phyloP scores from a whole-genome alignment of 2,797 vertebrate species.

The Sylvilagus floridanus region DNA sequence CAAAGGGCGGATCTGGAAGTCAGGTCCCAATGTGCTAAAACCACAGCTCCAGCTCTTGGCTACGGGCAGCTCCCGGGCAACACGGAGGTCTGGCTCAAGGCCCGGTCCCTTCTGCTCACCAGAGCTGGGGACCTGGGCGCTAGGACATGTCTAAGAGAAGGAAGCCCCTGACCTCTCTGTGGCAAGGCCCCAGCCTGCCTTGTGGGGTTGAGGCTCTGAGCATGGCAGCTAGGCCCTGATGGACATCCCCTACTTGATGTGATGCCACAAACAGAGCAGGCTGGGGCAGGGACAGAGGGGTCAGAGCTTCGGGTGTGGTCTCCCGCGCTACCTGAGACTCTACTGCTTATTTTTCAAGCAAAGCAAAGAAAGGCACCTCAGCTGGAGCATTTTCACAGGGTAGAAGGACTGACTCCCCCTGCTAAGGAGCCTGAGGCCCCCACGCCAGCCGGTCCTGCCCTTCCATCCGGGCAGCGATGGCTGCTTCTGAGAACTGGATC shows the following conservation, averaged over 20 bases:
- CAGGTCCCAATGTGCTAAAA: neutral
- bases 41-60: neutral
- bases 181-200: too few species aligned
- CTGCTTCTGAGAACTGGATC: slow-evolving; percentile 66
- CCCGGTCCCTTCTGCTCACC: neutral
- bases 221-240: too few species aligned
- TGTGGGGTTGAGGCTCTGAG: too few species aligned
- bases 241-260: neutral
- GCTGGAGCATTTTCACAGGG: neutral
- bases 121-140: neutral
- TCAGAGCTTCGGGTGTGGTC: too few species aligned
- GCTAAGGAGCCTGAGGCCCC: neutral
- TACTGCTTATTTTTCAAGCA: too few species aligned
- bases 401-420: neutral
- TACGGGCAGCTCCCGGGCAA: neutral
- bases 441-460: neutral
- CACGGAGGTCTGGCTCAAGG: neutral
- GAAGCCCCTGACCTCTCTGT: neutral
- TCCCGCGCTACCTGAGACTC: too few species aligned
- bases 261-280: neutral
- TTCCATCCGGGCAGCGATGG: neutral
- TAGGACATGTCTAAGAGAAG: neutral
- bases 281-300: too few species aligned
- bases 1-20: neutral
- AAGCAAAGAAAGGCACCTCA: neutral